Evolutionary conservation across 2,113 vertebrate species (phyloP), one percentile per base, ranked within the genome.

Genomic region (Macquaria australasica): DNA sequence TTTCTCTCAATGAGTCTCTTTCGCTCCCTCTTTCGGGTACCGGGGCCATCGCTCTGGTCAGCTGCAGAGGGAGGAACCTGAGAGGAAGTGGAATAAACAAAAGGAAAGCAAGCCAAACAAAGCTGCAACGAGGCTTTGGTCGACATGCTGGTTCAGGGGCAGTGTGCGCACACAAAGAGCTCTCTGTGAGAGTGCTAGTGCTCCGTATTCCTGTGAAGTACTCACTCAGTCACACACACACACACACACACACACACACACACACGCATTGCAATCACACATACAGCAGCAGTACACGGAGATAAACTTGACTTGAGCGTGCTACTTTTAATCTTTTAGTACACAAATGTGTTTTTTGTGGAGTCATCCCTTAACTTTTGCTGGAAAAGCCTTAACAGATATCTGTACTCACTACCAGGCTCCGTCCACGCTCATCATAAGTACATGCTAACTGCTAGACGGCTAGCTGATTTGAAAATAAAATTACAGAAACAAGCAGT

Each of bases 171-270:
- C 83, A 95, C 93, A 96, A 94, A 94, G 93, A 87, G 81, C 73
- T 82, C 93, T 93, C 91, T 96, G 94, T 95, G 81, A 86, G 85
- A 62, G 59, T 59, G 71, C 34, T 37, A 58, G 80, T 82, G 82
- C 88, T 94, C 91, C 86, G 87, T 95, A 95, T 94, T 95, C 94
- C 89, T 89, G 84, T 25, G 77, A 93, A 90, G 92, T 95, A 75
- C 91, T 82, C 74, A n/a, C 84, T 69, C 79, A 77, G 83, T 75
- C 59, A 62, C 28, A 31, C 28, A 31, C 59, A 62, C 84, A 87
- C 79, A 79, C 74, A 55, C 21, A 58, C 78, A 66, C 69, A 37
- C 81, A 78, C 45, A 63, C 68, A 69, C 18, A 73, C 84, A 87
- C 79, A 79, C 74, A 55, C 21, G 60, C 78, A 66, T 69, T 63